phyloP scores from a whole-genome alignment of 2,888 invertebrate species.

The Uropetala carovei region DNA sequence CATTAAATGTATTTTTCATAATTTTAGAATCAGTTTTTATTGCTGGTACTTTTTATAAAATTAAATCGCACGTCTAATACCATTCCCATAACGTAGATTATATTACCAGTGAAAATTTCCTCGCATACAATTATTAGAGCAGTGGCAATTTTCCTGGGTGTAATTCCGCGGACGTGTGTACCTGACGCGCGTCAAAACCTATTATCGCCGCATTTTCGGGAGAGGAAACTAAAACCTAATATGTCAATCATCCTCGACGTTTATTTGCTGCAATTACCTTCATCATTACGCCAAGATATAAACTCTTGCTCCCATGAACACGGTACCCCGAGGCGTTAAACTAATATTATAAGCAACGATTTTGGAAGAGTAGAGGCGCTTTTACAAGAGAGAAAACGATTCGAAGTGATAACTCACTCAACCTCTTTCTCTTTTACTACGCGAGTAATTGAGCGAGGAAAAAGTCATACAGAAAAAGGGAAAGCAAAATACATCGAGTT shows the following conservation, averaged over 20 bases:
- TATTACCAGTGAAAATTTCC: too few relatives aligned
- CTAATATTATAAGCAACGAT: background rate
- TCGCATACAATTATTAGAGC: too few relatives aligned
- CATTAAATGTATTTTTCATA: too few relatives aligned
- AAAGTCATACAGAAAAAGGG: too few relatives aligned
- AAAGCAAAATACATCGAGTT: too few relatives aligned
- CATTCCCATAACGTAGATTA: background rate
- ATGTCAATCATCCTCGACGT: background rate
- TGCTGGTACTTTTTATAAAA: background rate
- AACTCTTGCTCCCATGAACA: background rate
- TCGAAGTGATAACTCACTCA: background rate
- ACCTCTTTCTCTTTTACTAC: background rate
- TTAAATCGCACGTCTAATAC: background rate
- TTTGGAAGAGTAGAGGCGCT: background rate
- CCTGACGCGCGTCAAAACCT: background rate
- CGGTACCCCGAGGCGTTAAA: background rate
- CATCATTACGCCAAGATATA: background rate
- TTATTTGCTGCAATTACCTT: background rate
- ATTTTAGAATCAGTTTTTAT: background rate
- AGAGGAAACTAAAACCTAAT: conserved; percentile 8
- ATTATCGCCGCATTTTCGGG: background rate
- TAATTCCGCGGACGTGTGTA: background rate
- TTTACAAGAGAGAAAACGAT: background rate
- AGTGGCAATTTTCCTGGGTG: background rate
- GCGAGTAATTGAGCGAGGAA: too few relatives aligned